These are phyloP conservation scores for Osmoderma eremita DNA, from an alignment of 2,888 invertebrate species.

Conservation along the genomic window DNA sequence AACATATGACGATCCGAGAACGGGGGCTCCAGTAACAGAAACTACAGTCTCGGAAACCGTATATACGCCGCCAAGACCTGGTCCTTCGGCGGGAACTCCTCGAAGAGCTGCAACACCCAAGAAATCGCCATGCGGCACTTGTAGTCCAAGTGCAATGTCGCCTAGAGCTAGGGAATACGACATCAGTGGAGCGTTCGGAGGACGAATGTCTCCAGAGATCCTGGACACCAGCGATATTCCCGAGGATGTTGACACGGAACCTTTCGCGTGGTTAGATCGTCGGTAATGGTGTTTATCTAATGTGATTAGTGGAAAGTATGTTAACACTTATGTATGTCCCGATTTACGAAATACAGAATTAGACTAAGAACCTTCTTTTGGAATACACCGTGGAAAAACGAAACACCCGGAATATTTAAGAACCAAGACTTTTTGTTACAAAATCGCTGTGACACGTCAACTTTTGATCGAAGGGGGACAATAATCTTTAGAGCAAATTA, in stretches of 20 bases:
- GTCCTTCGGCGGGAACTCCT: neutral
- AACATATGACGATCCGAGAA: constrained; percentile 19
- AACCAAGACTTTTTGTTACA: no score
- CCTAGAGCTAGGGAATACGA: constrained; percentile 26
- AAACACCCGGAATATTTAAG: no score
- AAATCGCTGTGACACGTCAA: no score
- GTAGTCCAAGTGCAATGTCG: constrained; percentile 15
- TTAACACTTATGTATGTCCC: constrained; percentile 21
- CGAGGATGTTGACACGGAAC: constrained; percentile 41
- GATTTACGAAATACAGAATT: constrained; percentile 21
- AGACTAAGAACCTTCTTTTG: neutral
- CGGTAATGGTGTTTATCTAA: neutral
- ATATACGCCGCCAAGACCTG: constrained; percentile 3
- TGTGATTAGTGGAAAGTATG: constrained; percentile 18
- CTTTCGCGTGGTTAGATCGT: constrained; percentile 35
- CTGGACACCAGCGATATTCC: constrained; percentile 46
- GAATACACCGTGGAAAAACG: no score
- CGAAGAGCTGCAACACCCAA: constrained; percentile 6
- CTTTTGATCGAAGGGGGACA: no score
- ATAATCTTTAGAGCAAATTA: no score
- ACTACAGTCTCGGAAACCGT: constrained; percentile 21
- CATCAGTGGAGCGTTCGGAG: constrained; percentile 37
- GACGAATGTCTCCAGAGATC: constrained; percentile 25
- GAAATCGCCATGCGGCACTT: neutral
- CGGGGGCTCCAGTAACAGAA: constrained; percentile 18